These are phyloP conservation scores for Allolobophora icterica DNA, from an alignment of 2,888 invertebrate species.

Conservation along the genomic window DNA sequence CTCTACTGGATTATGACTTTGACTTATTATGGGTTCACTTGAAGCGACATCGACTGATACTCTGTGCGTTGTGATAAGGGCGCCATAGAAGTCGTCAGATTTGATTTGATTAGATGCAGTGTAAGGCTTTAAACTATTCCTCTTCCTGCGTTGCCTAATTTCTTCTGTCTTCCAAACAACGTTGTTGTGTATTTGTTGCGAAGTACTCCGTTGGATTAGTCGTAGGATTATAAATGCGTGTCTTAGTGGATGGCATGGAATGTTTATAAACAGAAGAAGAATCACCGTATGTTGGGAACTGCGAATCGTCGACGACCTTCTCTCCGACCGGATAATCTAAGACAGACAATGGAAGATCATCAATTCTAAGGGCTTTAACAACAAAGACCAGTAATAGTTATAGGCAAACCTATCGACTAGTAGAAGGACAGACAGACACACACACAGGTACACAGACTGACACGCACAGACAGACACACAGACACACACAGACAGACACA, in stretches of 20 bases:
- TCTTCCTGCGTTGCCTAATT: background rate
- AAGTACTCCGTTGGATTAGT: background rate
- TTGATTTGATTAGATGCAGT: too few relatives aligned
- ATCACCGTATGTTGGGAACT: constrained; percentile 39
- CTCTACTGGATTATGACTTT: too few relatives aligned
- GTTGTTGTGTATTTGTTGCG: background rate
- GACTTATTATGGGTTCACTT: too few relatives aligned
- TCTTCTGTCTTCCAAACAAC: background rate
- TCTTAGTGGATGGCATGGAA: background rate
- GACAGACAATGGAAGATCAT: background rate
- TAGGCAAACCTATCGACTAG: background rate
- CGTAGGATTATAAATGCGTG: background rate
- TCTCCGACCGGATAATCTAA: constrained; percentile 39
- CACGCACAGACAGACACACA: too few relatives aligned
- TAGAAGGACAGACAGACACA: too few relatives aligned
- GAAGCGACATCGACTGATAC: too few relatives aligned
- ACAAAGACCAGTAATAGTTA: background rate
- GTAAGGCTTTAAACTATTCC: too few relatives aligned
- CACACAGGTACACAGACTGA: too few relatives aligned
- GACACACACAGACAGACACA: too few relatives aligned
- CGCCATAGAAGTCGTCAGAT: too few relatives aligned
- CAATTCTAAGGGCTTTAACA: background rate
- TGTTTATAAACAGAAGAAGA: background rate
- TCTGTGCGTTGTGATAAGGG: too few relatives aligned
- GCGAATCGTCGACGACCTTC: constrained; percentile 38